Evolutionary conservation across 2,888 invertebrate genomes (phyloP).

Genomic region (Exocentrus adspersus): DNA sequence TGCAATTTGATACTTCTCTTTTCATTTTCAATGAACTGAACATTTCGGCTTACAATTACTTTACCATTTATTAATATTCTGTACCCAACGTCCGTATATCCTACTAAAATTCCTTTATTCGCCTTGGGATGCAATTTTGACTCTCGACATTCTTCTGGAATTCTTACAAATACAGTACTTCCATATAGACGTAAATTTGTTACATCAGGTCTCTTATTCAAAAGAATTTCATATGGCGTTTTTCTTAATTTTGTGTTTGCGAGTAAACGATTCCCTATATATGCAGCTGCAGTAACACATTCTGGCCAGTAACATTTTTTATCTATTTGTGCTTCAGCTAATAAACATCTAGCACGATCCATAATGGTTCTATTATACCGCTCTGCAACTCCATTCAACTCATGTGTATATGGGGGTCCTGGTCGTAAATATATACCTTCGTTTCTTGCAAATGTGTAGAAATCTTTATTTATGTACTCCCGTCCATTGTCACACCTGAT

Average conservation of each 20-base stretch:
- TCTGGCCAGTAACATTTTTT: slow-evolving; percentile 31
- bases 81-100: neutral
- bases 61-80: neutral
- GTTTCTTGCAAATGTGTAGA: slow-evolving; percentile 37
- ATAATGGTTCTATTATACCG: slow-evolving; percentile 39
- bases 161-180: slow-evolving; percentile 8
- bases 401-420: slow-evolving; percentile 41
- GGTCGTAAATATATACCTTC: slow-evolving; percentile 32
- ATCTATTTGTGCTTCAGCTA: slow-evolving; percentile 38
- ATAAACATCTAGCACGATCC: slow-evolving; percentile 38
- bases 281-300: slow-evolving; percentile 24
- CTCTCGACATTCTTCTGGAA: neutral
- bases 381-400: slow-evolving; percentile 43
- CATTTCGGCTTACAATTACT: neutral
- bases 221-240: slow-evolving; percentile 10
- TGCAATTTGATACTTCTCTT: neutral
- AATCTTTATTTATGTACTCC: slow-evolving; percentile 32
- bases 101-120: neutral
- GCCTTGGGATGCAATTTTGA: slow-evolving; percentile 5
- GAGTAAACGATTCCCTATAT: slow-evolving; percentile 7
- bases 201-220: neutral
- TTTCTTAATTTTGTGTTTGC: slow-evolving; percentile 1
- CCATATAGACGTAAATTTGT: neutral
- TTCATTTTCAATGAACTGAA: slow-evolving; percentile 2
- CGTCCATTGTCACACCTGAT: slow-evolving; percentile 42